A percentile compares a stretch with the other conserved stretches of the same genome.
These are phyloP conservation scores for Drosophila rhopaloa DNA, from an alignment of 1,140 invertebrate species.

Conservation along the genomic window DNA sequence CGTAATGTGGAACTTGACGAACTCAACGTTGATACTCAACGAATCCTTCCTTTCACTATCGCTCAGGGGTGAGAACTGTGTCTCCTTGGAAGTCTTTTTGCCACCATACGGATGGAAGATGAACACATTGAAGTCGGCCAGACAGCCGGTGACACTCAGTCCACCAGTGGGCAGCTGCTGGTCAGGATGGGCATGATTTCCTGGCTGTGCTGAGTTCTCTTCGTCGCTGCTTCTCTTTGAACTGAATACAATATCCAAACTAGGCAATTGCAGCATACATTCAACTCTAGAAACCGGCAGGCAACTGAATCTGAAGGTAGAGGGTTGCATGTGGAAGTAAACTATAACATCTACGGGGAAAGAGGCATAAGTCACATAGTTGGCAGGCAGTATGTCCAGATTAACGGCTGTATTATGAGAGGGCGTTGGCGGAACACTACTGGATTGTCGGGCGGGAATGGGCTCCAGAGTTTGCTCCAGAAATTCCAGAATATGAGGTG, in stretches of 20 bases:
- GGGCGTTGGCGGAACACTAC: slow-evolving; percentile 61
- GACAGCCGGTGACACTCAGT: slow-evolving; percentile 94
- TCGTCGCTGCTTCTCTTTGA: slow-evolving; percentile 93
- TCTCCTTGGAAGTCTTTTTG: slow-evolving; percentile 93
- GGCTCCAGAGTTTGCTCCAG: slow-evolving; percentile 97
- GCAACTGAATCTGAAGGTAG: slow-evolving; percentile 97
- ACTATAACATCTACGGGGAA: slow-evolving; percentile 99
- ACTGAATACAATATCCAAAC: slow-evolving; percentile 96
- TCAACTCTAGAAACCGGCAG: slow-evolving; percentile 97
- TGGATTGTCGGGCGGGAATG: slow-evolving; percentile 89
- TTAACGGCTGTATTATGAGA: slow-evolving; percentile 81
- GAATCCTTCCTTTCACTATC: slow-evolving; percentile 97
- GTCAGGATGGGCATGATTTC: slow-evolving; percentile 56
- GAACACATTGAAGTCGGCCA: slow-evolving; percentile 98
- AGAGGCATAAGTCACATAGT: slow-evolving; percentile 93
- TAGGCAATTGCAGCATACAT: slow-evolving; percentile 97
- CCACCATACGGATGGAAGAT: slow-evolving; percentile 99
- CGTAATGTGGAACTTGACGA: slow-evolving; percentile 97
- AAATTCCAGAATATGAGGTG: slow-evolving; percentile 97
- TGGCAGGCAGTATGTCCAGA: slow-evolving; percentile 87
- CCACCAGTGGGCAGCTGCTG: slow-evolving; percentile 74
- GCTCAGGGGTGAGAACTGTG: slow-evolving; percentile 93
- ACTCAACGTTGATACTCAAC: slow-evolving; percentile 97
- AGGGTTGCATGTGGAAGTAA: slow-evolving; percentile 99
- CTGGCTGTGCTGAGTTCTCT: slow-evolving; percentile 35